Conservation (phyloP, 2,113 vertebrate genomes). For the Spea bombifrons region DNA sequence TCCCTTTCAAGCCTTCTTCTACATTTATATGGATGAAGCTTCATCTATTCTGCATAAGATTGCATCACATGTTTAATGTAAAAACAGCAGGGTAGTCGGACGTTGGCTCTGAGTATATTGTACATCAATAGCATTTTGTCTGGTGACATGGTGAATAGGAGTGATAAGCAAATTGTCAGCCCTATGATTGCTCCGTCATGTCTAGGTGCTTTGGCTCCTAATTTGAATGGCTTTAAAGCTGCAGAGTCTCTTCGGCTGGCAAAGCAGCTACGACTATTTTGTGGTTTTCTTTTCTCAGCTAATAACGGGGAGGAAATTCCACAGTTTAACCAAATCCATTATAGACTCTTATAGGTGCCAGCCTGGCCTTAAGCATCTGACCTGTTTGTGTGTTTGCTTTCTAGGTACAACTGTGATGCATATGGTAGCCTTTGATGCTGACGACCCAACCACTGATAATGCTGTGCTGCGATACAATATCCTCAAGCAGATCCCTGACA, state of each 20-base stretch:
- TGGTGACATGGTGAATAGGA: neutral
- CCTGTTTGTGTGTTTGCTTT: neutral
- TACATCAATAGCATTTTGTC: neutral
- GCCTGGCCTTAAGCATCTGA: neutral
- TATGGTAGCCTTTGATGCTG: conserved; percentile 87
- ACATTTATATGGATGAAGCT: conserved; percentile 1
- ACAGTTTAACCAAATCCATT: too few species aligned
- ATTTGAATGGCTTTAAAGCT: too few species aligned
- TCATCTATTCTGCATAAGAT: neutral
- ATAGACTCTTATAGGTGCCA: too few species aligned
- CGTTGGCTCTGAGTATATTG: neutral
- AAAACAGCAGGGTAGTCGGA: neutral
- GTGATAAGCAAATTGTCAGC: neutral
- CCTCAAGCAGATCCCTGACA: conserved; percentile 86
- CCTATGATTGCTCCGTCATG: neutral
- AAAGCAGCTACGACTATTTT: too few species aligned
- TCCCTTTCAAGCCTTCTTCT: neutral
- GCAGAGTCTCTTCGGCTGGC: too few species aligned
- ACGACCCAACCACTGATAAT: conserved; percentile 86
- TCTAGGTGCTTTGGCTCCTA: too few species aligned
- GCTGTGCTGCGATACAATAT: conserved; percentile 91
- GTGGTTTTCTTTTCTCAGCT: too few species aligned
- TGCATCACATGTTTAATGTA: neutral
- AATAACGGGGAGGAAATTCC: too few species aligned
- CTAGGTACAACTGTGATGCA: conserved; percentile 92